Base-by-base conservation (phyloP, 1,140 invertebrate species). In the Drosophila busckii region DNA sequence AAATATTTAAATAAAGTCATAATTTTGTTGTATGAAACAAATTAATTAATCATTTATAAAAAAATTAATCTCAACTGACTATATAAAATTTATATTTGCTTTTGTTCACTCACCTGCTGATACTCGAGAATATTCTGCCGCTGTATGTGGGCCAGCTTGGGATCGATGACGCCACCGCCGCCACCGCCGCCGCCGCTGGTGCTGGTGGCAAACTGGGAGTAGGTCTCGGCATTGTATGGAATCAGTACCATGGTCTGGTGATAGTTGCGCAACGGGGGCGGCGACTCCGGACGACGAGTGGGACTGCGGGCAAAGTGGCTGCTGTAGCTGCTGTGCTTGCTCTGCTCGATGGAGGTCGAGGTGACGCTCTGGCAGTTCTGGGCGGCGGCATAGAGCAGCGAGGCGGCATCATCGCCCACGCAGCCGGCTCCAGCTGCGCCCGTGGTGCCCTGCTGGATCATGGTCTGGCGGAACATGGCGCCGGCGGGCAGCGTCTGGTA, bases 241-340 rank as follows among this genome's bases (percentile, higher is more conserved):
- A 94, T 92, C 37, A 94, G 90, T n/a, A 92, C 91, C 89, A 94
- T 92, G 0, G 93, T 93, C 59, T 92, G 91, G 49, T 92, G 91
- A 66, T 92, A 90, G 54, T 88, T 91, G 16, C 90, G 88, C 8
- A 91, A 89, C 3, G 92, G 91, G 0, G 92, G 91, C 4, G 92
- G 92, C 0, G 91, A 92, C 85, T 92, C 90, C 0, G 91, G 91
- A 12, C 91, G 78, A 8, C 91, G 70, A 19, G 86, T 87, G 3
- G 86, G 82, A 48, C 89, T 89, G 7, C 89, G 78, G 0, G 85
- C 85, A 13, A 78, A 87, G 25, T 82, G 83, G 6, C 75, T 84
- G 32, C 73, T 80, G 15, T 76, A 76, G 64, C 85, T 86, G 54
- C 73, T 80, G 37, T 87, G 85, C 58, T 85, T 84, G 58, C 82